Conservation (phyloP, 2,888 invertebrate genomes). For the Drosophila emarginata region DNA sequence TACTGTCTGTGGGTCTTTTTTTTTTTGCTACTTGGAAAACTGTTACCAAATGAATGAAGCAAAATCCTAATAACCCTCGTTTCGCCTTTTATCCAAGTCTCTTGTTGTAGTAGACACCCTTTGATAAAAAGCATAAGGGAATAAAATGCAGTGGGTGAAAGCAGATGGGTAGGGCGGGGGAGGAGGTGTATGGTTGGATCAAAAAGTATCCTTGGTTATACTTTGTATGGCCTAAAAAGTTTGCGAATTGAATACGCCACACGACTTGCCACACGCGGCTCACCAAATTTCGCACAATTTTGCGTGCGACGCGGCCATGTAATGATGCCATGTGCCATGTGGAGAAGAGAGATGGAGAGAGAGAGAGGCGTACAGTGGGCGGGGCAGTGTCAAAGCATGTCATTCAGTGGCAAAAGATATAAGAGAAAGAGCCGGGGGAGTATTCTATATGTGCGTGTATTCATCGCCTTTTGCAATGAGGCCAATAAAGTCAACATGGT, state of each 20-base stretch:
- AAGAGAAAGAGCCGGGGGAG: constrained; percentile 19
- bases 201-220: constrained; percentile 55
- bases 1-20: background rate
- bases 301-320: constrained; percentile 74
- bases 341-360: background rate
- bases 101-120: constrained; percentile 1
- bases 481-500: constrained; percentile 71
- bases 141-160: background rate
- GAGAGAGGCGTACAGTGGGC: constrained; percentile 10
- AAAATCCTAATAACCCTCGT: background rate
- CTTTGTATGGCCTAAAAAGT: constrained; percentile 59
- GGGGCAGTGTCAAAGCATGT: constrained; percentile 71
- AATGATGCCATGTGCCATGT: constrained; percentile 69
- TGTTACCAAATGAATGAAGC: constrained; percentile 1
- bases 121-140: constrained; percentile 1
- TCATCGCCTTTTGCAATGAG: constrained; percentile 63
- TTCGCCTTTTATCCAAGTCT: background rate
- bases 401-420: constrained; percentile 49
- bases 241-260: constrained; percentile 80
- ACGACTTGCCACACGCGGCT: constrained; percentile 81
- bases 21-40: background rate
- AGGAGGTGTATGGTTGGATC: constrained; percentile 22
- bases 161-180: background rate
- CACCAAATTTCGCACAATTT: constrained; percentile 74
- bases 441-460: constrained; percentile 30